Conservation (phyloP, 2,888 invertebrate genomes). For the Trichacis sp. region DNA sequence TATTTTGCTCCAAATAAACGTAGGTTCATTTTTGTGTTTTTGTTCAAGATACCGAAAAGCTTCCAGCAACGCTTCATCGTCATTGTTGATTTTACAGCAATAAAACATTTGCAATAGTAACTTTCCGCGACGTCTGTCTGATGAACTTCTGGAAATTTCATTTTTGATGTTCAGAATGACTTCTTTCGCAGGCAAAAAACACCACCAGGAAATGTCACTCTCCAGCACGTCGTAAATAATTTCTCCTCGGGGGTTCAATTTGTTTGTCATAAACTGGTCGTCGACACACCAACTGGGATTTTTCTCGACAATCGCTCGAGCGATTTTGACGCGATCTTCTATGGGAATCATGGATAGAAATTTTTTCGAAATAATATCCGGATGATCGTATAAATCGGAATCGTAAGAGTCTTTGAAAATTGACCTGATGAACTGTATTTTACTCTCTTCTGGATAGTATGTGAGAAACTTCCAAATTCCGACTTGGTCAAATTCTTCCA, state of each 20-base stretch:
- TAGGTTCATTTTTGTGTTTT: slow-evolving; percentile 61
- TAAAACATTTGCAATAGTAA: slow-evolving; percentile 53
- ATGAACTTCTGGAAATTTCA: slow-evolving; percentile 44
- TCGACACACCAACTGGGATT: slow-evolving; percentile 10
- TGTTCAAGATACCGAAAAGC: slow-evolving; percentile 51
- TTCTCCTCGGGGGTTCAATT: too few species aligned
- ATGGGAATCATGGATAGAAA: slow-evolving; percentile 49
- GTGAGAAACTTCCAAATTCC: too few species aligned
- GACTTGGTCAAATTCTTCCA: slow-evolving; percentile 26
- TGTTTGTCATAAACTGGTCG: too few species aligned
- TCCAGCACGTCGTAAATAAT: neutral
- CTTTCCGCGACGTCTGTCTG: slow-evolving; percentile 26
- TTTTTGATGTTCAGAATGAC: slow-evolving; percentile 48
- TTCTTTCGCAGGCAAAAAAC: slow-evolving; percentile 51
- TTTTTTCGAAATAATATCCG: slow-evolving; percentile 23
- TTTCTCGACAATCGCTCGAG: slow-evolving; percentile 45
- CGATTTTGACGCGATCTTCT: slow-evolving; percentile 49
- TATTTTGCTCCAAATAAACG: too few species aligned
- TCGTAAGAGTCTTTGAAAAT: slow-evolving; percentile 50
- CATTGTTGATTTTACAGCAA: slow-evolving; percentile 58
- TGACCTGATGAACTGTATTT: slow-evolving; percentile 35
- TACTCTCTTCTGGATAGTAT: slow-evolving; percentile 49
- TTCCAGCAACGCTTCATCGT: slow-evolving; percentile 49
- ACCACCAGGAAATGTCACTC: slow-evolving; percentile 48
- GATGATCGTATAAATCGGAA: slow-evolving; percentile 37